Base-by-base conservation (phyloP, 1,140 invertebrate genomes). In the Fopius arisanus region DNA sequence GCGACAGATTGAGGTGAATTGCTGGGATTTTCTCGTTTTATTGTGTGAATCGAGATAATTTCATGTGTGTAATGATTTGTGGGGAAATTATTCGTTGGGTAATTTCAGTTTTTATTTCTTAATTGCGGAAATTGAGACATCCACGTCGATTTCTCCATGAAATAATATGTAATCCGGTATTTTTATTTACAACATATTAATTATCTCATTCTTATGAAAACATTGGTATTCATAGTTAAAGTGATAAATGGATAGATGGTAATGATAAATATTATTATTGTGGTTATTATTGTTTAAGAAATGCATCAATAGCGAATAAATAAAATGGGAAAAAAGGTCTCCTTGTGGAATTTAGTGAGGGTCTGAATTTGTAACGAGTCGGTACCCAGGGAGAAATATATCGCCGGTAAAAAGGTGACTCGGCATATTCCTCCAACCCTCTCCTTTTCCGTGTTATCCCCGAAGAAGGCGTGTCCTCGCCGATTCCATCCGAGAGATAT, bases 401-500 rank as follows among this genome's bases (percentile, higher is more conserved):
- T 26, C 28, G 54, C 28, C 12, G 14, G 21, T 28, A 21, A 54
- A 21, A 19, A 54, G 23, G 23, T 26, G 54, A 62, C 21, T 28
- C 26, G 12, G 21, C 21, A 12, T 37, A 37, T 29, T 5, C 12
- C 10, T 3, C 12, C 9, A 28, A 62, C 21, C 26, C 21, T 62
- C 14, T 62, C 33, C 63, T 66, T 43, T 10, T n/a, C 59, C 41
- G 65, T 5, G 43, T 29, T 73, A 73, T 37, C 33, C 71, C 62
- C 31, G 71, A 67, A 66, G 63, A 73, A 73, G 71, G 71, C 71
- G 63, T 73, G 63, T 63, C 63, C 41, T 51, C 54, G 67, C 67
- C 71, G 71, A 73, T 73, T 21, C 63, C 28, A 73, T 40, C 71
- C 16, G 67, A 73, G 65, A 73, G 71, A 73, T 73, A 73, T 73